Evolutionary conservation across 2,888 invertebrate genomes (phyloP), one percentile per base, ranked within the genome.

Genomic region (Neoaliturus tenellus): DNA sequence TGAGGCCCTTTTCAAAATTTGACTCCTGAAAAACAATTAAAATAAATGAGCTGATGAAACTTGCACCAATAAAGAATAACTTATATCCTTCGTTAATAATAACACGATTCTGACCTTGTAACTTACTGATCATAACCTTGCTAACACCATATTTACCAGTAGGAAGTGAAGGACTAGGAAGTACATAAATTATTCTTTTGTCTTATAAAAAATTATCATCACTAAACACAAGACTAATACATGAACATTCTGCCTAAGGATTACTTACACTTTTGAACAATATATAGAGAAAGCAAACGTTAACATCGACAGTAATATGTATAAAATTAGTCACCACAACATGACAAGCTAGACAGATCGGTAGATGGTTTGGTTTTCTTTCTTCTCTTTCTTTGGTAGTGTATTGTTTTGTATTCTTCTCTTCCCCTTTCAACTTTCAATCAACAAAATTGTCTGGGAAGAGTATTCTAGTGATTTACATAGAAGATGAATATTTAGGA

Each of bases 131-230:
- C 73, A 75, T 75, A 75, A 75, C 73, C 73, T 75, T 75, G 73
- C 39, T 14, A 23, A 44, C 73, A 41, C 73, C 73, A 75, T 44
- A 75, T 44, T 75, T 75, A 75, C 5, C 44, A 75, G 48, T 44
- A 75, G 73, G 73, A 75, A 75, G 73, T 75, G n/a, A 75, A 75
- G 28, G 8, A 71, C 35, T 71, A 6, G 41, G 71, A 41, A 71
- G 71, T 71, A 31, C 14, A 31, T 23, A 4, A 67, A 67, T 51
- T 14, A 51, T 28, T 8, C 62, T n/a, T n/a, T n/a, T n/a, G n/a
- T n/a, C n/a, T n/a, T n/a, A n/a, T n/a, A n/a, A n/a, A n/a, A 44
- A 44, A 44, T 44, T 44, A 39, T 44, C 14, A 8, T 6, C 6
- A 2, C 17, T 44, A 14, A 44, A 8, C 2, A 14, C 17, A 4